Evolutionary conservation across 2,888 invertebrate genomes (phyloP).

Genomic region (Osmoderma eremita): DNA sequence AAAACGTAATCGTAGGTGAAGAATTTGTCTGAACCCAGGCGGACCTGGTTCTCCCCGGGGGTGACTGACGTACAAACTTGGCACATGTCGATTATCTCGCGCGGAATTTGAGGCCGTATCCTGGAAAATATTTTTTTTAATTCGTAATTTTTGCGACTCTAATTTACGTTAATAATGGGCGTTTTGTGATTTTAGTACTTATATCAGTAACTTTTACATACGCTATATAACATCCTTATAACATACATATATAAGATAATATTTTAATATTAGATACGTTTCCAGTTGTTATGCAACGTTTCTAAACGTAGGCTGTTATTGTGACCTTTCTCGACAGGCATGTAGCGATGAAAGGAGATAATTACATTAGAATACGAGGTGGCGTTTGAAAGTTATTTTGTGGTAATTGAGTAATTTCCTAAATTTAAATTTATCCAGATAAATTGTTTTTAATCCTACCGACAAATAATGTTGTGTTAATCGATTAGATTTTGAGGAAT

Average conservation of each 20-base stretch:
- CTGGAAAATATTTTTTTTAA: conserved; percentile 66
- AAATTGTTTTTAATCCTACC: background rate
- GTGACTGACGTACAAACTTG: conserved; percentile 91
- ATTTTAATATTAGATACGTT: conserved; percentile 3
- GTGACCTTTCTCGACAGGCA: conserved; percentile 30
- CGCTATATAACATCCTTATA: too few relatives aligned
- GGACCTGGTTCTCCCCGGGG: conserved; percentile 90
- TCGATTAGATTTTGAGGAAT: background rate
- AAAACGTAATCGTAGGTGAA: conserved; percentile 98
- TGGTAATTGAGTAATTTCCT: too few relatives aligned
- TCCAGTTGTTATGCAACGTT: conserved; percentile 19
- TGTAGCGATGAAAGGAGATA: conserved; percentile 29
- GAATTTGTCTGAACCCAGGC: conserved; percentile 91
- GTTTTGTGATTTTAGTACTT: too few relatives aligned
- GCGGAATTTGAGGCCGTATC: conserved; percentile 92
- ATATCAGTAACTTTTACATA: too few relatives aligned
- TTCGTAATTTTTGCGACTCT: background rate
- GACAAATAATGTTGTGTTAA: background rate
- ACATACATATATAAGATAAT: background rate
- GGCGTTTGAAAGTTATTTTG: background rate
- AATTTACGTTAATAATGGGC: background rate
- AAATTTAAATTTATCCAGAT: too few relatives aligned
- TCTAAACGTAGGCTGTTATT: conserved; percentile 19
- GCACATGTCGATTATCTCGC: conserved; percentile 95
- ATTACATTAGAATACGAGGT: conserved; percentile 8